A percentile compares a stretch with the other conserved stretches of the same genome.
phyloP scores from a whole-genome alignment of 2,888 invertebrate genomes.

The Drosophila kanekoi region DNA sequence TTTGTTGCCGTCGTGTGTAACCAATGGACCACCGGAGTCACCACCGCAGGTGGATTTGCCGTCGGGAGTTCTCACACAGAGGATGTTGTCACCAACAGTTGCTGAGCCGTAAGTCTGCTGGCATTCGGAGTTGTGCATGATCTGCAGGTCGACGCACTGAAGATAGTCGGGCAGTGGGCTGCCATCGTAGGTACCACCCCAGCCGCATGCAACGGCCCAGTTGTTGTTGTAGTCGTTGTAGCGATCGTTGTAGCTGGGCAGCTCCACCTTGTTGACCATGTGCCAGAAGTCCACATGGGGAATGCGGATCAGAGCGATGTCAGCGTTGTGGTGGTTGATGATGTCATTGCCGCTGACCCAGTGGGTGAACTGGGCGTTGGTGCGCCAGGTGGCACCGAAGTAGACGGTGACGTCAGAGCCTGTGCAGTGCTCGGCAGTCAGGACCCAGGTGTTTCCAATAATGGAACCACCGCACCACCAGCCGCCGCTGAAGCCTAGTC shows the following conservation, averaged over 20 bases:
- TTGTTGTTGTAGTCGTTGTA: conserved; percentile 39
- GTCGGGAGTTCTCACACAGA: conserved; percentile 46
- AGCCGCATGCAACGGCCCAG: conserved; percentile 54
- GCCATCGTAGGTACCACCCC: conserved; percentile 56
- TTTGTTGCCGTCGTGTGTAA: conserved; percentile 49
- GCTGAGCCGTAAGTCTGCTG: conserved; percentile 76
- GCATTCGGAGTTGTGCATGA: conserved; percentile 77
- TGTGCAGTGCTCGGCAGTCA: conserved; percentile 81
- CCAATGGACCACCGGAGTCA: conserved; percentile 84
- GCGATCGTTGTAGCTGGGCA: conserved; percentile 46
- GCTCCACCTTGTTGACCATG: conserved; percentile 34
- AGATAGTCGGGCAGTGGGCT: conserved; percentile 73
- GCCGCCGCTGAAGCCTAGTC: conserved; percentile 66
- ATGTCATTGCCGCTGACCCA: conserved; percentile 54
- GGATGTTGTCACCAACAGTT: conserved; percentile 3
- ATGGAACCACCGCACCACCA: conserved; percentile 74
- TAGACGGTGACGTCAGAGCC: conserved; percentile 60
- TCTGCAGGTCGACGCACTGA: conserved; percentile 61
- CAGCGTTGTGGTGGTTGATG: conserved; percentile 58
- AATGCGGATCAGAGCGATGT: conserved; percentile 71
- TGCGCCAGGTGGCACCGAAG: conserved; percentile 66
- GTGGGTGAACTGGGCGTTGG: conserved; percentile 60
- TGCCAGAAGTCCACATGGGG: conserved; percentile 41
- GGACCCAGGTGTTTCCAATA: conserved; percentile 72
- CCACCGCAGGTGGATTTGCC: conserved; percentile 83